Evolutionary conservation across 1,140 invertebrate species (phyloP).

Genomic region (Zophobas morio): DNA sequence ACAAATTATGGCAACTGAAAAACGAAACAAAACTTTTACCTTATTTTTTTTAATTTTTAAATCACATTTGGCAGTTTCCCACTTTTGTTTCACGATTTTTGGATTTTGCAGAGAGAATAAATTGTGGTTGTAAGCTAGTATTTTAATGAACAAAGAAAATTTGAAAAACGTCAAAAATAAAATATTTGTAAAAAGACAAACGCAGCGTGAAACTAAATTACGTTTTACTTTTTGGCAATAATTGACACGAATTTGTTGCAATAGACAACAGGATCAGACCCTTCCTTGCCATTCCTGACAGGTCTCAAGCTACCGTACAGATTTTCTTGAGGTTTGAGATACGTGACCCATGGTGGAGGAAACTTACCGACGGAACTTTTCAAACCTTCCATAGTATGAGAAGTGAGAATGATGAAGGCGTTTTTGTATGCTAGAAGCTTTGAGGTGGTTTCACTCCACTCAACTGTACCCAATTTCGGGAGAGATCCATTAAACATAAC

Average conservation of each 20-base stretch:
- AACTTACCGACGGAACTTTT: no score
- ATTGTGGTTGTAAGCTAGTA: neutral
- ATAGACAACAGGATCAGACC: slow-evolving; percentile 56
- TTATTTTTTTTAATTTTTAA: no score
- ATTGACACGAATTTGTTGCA: slow-evolving; percentile 56
- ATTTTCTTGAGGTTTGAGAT: slow-evolving; percentile 52
- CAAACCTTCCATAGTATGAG: slow-evolving; percentile 61
- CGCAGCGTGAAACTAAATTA: neutral
- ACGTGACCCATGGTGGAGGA: neutral
- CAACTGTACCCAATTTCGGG: slow-evolving; percentile 15
- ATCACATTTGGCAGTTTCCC: no score
- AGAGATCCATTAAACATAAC: slow-evolving; percentile 65
- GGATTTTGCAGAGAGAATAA: slow-evolving; percentile 53
- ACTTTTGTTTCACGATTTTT: no score
- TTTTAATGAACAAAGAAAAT: slow-evolving; percentile 16
- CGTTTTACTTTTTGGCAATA: slow-evolving; percentile 9
- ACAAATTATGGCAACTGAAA: no score
- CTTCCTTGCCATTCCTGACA: slow-evolving; percentile 52
- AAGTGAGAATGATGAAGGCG: slow-evolving; percentile 62
- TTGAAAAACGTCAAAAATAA: neutral
- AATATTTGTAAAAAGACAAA: neutral
- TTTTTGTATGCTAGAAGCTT: slow-evolving; percentile 55
- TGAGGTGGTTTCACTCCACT: slow-evolving; percentile 61
- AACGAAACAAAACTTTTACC: no score
- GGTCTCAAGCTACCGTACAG: slow-evolving; percentile 57